Evolutionary conservation across 2,888 invertebrate species (phyloP).

Genomic region (Napeogenes sylphis): DNA sequence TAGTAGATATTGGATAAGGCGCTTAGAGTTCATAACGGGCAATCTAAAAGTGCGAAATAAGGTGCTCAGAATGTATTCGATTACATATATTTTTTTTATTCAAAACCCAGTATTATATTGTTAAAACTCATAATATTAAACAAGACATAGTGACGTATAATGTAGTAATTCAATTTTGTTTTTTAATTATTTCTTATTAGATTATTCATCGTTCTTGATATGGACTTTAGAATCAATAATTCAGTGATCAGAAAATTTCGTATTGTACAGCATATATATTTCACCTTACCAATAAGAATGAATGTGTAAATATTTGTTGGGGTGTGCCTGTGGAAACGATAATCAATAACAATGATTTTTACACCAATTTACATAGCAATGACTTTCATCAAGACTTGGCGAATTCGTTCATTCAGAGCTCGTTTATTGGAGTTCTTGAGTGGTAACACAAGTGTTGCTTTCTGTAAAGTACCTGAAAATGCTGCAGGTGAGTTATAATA

Average conservation of each 20-base stretch:
- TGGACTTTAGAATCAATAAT: slow-evolving; percentile 73
- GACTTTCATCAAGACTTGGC: slow-evolving; percentile 89
- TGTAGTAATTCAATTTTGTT: slow-evolving; percentile 17
- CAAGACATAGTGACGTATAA: background rate
- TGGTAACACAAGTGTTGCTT: slow-evolving; percentile 78
- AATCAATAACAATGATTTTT: slow-evolving; percentile 79
- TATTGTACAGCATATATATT: slow-evolving; percentile 14
- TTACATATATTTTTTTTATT: background rate
- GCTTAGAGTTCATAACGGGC: no score
- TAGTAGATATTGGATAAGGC: no score
- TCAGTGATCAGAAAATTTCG: slow-evolving; percentile 10
- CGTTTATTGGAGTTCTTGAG: slow-evolving; percentile 80
- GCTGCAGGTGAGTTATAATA: slow-evolving; percentile 21
- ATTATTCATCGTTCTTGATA: slow-evolving; percentile 33
- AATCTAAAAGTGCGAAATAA: no score
- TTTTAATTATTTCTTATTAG: slow-evolving; percentile 21
- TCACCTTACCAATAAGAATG: slow-evolving; percentile 27
- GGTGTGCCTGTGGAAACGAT: slow-evolving; percentile 1
- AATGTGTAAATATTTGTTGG: slow-evolving; percentile 20
- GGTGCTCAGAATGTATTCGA: no score
- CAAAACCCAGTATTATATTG: background rate
- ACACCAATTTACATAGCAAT: slow-evolving; percentile 90
- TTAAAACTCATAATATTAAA: background rate
- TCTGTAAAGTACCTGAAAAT: slow-evolving; percentile 75
- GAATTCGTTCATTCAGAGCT: slow-evolving; percentile 82